Conservation (phyloP, 2,888 invertebrate species). For the Andrena fulva region DNA sequence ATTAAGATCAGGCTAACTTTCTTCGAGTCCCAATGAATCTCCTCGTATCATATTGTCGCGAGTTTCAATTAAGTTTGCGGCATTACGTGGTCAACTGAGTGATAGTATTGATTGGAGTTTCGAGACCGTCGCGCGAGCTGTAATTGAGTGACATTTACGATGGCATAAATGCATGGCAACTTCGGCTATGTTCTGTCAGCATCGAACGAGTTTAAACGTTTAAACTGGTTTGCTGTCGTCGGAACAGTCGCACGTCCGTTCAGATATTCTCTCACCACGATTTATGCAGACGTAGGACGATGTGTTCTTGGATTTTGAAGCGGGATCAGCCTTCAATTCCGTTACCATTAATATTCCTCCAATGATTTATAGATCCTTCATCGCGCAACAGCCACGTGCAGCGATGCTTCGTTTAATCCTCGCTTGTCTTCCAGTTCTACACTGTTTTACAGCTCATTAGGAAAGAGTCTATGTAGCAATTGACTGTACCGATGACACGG, state of each 20-base stretch:
- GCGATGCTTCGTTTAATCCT: neutral
- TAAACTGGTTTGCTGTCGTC: conserved; percentile 3
- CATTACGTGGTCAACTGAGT: conserved; percentile 1
- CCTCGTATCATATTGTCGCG: neutral
- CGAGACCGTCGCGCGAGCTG: neutral
- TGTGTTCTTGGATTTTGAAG: neutral
- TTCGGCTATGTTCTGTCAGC: neutral
- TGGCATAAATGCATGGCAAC: neutral
- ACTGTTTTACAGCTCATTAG: conserved; percentile 7
- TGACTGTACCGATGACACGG: conserved; percentile 3
- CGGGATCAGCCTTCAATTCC: conserved; percentile 13
- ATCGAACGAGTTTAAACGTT: conserved; percentile 32
- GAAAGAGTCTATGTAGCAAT: neutral
- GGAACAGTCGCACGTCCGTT: conserved; percentile 11
- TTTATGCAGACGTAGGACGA: neutral
- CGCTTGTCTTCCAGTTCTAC: neutral
- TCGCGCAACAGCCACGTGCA: neutral
- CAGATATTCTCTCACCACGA: neutral
- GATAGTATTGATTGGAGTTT: neutral
- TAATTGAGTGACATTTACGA: conserved; percentile 1
- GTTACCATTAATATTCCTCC: neutral
- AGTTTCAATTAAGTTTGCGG: conserved; percentile 11
- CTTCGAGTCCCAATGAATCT: neutral
- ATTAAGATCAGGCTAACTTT: neutral
- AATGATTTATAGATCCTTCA: neutral